Conservation (phyloP, 2,888 invertebrate genomes). For the Lasioglossum morio region DNA sequence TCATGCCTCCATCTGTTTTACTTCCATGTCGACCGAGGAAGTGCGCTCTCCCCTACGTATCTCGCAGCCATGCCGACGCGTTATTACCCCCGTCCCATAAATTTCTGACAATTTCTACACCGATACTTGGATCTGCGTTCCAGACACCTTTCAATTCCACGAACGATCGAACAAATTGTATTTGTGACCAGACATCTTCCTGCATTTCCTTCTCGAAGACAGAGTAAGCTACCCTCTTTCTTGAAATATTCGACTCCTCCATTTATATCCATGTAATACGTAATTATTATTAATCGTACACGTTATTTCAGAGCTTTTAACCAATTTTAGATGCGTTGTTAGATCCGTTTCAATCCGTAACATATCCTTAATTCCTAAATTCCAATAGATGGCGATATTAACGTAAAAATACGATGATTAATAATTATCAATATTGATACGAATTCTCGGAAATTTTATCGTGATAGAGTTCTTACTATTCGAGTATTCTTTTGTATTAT, state of each 20-base stretch:
- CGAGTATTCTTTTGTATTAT: neutral
- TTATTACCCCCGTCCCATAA: constrained; percentile 5
- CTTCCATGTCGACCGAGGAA: neutral
- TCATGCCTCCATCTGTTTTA: constrained; percentile 10
- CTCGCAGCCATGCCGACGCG: neutral
- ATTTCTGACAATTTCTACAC: constrained; percentile 1
- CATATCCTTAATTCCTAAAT: no score
- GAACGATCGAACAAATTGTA: neutral
- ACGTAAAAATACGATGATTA: neutral
- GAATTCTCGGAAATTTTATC: neutral
- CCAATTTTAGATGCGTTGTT: no score
- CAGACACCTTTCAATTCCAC: neutral
- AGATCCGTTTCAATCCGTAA: no score
- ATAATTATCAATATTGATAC: neutral
- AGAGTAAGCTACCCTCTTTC: neutral
- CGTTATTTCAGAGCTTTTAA: neutral
- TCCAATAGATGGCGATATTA: neutral
- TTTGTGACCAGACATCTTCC: neutral
- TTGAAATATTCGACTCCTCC: neutral
- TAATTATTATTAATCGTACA: neutral
- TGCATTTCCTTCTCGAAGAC: neutral
- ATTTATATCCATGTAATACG: neutral
- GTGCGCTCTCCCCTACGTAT: neutral
- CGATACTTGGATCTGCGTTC: neutral
- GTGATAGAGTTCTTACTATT: neutral